A percentile compares a stretch with the other conserved stretches of the same genome.
Conservation (phyloP, 35 echinoderm and acorn worm genomes). For the Ophiothrix spiculata region DNA sequence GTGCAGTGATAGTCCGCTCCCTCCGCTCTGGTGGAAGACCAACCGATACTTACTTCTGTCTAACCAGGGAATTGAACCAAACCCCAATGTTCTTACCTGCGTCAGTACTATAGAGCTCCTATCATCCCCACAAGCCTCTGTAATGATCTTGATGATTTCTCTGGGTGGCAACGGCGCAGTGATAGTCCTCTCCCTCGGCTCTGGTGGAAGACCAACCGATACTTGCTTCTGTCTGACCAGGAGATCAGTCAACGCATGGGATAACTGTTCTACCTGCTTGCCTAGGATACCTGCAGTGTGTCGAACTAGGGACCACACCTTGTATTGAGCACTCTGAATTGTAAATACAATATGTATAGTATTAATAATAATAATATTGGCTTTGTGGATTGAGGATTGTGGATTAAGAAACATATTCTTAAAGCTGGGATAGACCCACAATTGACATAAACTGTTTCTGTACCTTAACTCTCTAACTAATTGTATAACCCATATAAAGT, state of each 20-base stretch:
- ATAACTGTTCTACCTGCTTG: constrained; percentile 86
- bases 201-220: constrained; percentile 90
- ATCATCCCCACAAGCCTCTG: constrained; percentile 85
- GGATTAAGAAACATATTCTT: too few relatives aligned
- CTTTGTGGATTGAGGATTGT: too few relatives aligned
- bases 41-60: constrained; percentile 95
- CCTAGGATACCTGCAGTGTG: constrained; percentile 91
- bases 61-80: too few relatives aligned
- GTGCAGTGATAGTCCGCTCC: constrained; percentile 87
- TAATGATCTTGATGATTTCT: constrained; percentile 73
- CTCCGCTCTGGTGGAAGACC: constrained; percentile 91
- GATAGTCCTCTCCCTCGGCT: constrained; percentile 90
- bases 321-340: constrained; percentile 79
- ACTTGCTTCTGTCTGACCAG: constrained; percentile 96
- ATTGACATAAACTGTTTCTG: too few relatives aligned
- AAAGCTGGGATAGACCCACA: too few relatives aligned
- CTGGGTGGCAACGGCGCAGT: constrained; percentile 83
- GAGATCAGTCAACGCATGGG: constrained; percentile 85
- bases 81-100: too few relatives aligned
- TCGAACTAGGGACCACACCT: constrained; percentile 89
- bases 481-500: too few relatives aligned
- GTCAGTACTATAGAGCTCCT: constrained; percentile 87
- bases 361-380: too few relatives aligned
- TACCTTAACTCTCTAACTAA: too few relatives aligned
- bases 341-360: background rate